Conservation (phyloP, 64 coral and sea anemone species). For the Actinia equina region DNA sequence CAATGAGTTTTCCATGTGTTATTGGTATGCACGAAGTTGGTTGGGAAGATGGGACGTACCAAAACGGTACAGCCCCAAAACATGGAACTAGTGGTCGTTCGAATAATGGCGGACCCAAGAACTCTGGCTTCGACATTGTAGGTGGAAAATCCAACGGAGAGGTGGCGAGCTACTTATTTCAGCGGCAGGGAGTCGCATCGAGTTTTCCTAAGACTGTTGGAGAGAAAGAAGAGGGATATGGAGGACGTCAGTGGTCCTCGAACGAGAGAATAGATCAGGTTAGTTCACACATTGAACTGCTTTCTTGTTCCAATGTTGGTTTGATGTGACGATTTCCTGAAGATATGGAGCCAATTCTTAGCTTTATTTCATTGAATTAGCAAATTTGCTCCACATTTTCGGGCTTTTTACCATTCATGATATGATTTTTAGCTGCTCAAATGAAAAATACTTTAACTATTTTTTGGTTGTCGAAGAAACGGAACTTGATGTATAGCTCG, state of each 20-base stretch:
- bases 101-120: constrained; percentile 69
- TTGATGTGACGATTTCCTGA: not conserved
- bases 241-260: constrained; percentile 87
- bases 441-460: not conserved
- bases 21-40: constrained; percentile 99
- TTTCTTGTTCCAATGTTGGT: not conserved
- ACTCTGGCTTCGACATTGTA: constrained; percentile 82
- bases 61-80: constrained; percentile 88
- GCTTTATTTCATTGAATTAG: not conserved
- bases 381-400: not conserved
- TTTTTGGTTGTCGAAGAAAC: constrained; percentile 21
- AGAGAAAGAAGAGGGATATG: constrained; percentile 94
- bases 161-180: constrained; percentile 98
- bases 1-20: constrained; percentile 99
- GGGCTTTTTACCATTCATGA: not conserved
- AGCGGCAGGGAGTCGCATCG: constrained; percentile 97
- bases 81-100: constrained; percentile 52
- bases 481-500: not conserved
- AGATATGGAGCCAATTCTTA: not conserved
- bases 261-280: constrained; percentile 93
- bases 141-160: constrained; percentile 91
- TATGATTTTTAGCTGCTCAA: not conserved
- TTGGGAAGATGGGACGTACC: constrained; percentile 98
- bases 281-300: not conserved
- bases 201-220: constrained; percentile 98